phyloP scores from a whole-genome alignment of 2,888 invertebrate species.

The Diogma glabrata region DNA sequence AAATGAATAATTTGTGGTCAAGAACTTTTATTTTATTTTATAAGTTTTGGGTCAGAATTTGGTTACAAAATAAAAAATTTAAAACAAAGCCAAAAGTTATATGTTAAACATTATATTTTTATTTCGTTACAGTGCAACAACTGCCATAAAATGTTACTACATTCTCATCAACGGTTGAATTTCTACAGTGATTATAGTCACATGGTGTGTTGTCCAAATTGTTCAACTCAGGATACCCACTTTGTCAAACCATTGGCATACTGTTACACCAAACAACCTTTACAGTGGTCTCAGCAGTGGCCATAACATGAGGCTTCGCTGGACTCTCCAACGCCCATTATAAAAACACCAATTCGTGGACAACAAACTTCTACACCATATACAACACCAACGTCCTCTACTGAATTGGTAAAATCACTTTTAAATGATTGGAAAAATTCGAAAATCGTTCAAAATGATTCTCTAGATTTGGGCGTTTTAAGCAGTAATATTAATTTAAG shows the following conservation, averaged over 20 bases:
- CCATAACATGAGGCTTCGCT: slow-evolving; percentile 77
- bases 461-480: neutral
- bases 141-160: slow-evolving; percentile 79
- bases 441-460: slow-evolving; percentile 3
- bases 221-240: slow-evolving; percentile 82
- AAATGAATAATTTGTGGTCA: no score
- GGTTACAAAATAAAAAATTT: no score
- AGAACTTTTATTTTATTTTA: neutral
- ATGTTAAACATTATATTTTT: neutral
- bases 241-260: slow-evolving; percentile 83
- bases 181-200: slow-evolving; percentile 94
- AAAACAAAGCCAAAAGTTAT: no score
- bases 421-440: slow-evolving; percentile 4
- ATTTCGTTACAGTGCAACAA: slow-evolving; percentile 65
- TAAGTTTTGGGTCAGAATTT: neutral
- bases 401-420: slow-evolving; percentile 8
- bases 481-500: no score
- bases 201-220: slow-evolving; percentile 82
- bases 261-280: slow-evolving; percentile 68
- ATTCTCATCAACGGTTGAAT: slow-evolving; percentile 75
- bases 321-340: slow-evolving; percentile 40
- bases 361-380: slow-evolving; percentile 29
- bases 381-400: slow-evolving; percentile 13
- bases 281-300: slow-evolving; percentile 62
- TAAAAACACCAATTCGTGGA: slow-evolving; percentile 34